A percentile compares a stretch with the other conserved stretches of the same genome.
These are phyloP conservation scores for Diplosoma virens DNA, from an alignment of 23 tunicate genomes.

Conservation along the genomic window DNA sequence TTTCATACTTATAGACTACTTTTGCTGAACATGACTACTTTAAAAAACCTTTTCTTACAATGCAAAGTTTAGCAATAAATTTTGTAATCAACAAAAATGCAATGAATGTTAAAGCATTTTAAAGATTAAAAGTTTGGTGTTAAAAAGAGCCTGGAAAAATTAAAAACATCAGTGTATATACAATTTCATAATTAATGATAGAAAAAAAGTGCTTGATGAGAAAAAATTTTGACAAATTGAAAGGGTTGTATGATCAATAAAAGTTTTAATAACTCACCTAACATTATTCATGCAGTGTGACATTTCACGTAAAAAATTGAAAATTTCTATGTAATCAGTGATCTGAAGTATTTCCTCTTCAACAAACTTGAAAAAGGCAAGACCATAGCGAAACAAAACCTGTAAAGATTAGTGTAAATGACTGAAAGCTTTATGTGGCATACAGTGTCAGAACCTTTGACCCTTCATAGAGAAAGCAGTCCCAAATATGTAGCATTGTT, in stretches of 20 bases:
- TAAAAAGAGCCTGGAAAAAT: too few relatives aligned
- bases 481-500: slow-evolving; percentile 91
- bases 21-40: too few relatives aligned
- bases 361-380: slow-evolving; percentile 79
- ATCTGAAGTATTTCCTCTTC: slow-evolving; percentile 78
- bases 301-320: slow-evolving; percentile 63
- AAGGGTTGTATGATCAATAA: not conserved
- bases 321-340: slow-evolving; percentile 65
- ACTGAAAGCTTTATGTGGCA: not conserved
- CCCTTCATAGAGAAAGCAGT: slow-evolving; percentile 76
- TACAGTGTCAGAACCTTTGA: slow-evolving; percentile 74
- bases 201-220: too few relatives aligned
- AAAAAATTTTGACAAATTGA: too few relatives aligned
- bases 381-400: slow-evolving; percentile 84
- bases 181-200: too few relatives aligned
- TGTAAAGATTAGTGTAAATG: not conserved
- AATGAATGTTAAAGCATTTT: too few relatives aligned
- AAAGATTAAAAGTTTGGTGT: too few relatives aligned
- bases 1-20: too few relatives aligned
- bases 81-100: too few relatives aligned
- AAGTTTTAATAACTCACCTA: slow-evolving; percentile 43
- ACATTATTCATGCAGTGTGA: slow-evolving; percentile 73
- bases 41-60: too few relatives aligned
- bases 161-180: too few relatives aligned
- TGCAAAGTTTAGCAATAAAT: too few relatives aligned